Conservation (phyloP, 2,113 vertebrate genomes). For the Crotophaga sulcirostris region DNA sequence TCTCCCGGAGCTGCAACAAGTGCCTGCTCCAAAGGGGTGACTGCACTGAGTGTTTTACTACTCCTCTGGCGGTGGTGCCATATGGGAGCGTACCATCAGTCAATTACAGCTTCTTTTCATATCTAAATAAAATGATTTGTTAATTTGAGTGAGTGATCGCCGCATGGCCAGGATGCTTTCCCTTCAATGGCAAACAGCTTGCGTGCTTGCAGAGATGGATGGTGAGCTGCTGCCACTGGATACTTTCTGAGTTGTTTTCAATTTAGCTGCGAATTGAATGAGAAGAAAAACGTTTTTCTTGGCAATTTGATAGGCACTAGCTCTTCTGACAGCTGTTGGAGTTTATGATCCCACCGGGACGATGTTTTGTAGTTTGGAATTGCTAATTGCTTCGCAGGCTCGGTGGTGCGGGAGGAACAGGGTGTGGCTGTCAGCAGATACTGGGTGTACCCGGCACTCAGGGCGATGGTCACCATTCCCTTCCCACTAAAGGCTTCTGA, state of each 20-base stretch:
- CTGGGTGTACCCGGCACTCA: background rate
- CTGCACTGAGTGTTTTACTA: background rate
- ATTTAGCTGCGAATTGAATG: conserved; percentile 80
- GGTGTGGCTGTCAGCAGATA: conserved; percentile 22
- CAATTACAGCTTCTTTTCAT: conserved; percentile 71
- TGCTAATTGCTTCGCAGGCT: conserved; percentile 75
- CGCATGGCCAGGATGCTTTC: conserved; percentile 47
- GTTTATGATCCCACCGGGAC: conserved; percentile 78
- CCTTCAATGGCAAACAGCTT: conserved; percentile 74
- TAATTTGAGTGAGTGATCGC: conserved; percentile 80
- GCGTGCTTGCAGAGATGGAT: conserved; percentile 68
- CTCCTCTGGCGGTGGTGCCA: background rate
- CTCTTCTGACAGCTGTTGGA: conserved; percentile 82
- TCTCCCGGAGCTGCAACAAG: background rate
- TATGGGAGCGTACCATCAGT: conserved; percentile 63
- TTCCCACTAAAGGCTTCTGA: background rate
- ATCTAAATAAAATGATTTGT: conserved; percentile 81
- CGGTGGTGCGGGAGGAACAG: background rate
- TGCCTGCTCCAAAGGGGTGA: background rate
- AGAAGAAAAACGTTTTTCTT: conserved; percentile 81
- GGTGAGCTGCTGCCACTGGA: conserved; percentile 63
- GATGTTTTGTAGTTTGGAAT: conserved; percentile 72
- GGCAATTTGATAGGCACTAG: conserved; percentile 76
- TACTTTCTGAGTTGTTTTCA: conserved; percentile 78
- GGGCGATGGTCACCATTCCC: background rate